Evolutionary conservation across 2,113 vertebrate genomes (phyloP).

Genomic region (Myodes glareolus): DNA sequence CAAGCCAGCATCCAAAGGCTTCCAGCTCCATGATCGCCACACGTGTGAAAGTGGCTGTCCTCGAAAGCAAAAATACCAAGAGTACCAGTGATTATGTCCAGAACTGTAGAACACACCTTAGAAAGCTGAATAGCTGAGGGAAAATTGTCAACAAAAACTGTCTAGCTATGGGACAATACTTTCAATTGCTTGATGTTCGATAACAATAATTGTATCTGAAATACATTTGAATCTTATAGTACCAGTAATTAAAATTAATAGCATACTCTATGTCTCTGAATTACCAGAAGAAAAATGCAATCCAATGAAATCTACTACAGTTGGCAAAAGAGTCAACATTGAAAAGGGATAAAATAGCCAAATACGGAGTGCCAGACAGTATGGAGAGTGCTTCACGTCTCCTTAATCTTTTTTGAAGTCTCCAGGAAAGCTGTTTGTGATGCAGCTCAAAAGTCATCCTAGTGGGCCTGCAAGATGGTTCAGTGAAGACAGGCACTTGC

Average conservation of each 20-base stretch:
- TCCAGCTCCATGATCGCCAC: neutral
- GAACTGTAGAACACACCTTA: neutral
- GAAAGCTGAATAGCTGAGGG: neutral
- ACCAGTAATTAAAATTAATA: slow-evolving; percentile 19
- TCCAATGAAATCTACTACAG: neutral
- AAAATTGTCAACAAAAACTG: neutral
- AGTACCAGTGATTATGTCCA: neutral
- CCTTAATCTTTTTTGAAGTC: slow-evolving; percentile 22
- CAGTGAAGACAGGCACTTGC: neutral
- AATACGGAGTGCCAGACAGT: neutral
- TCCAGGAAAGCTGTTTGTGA: neutral
- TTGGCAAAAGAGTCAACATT: slow-evolving; percentile 3
- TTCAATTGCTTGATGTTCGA: neutral
- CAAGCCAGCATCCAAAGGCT: neutral
- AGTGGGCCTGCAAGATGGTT: neutral
- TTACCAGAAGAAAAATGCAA: neutral
- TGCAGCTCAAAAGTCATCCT: neutral
- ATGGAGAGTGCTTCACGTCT: neutral
- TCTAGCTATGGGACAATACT: neutral
- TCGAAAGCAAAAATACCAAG: neutral
- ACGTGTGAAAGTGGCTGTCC: neutral
- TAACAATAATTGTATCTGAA: slow-evolving; percentile 7
- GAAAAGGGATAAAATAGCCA: neutral
- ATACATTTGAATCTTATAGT: neutral
- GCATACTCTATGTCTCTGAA: neutral